phyloP scores from a whole-genome alignment of 2,888 invertebrate genomes.

The Eupithecia abbreviata region DNA sequence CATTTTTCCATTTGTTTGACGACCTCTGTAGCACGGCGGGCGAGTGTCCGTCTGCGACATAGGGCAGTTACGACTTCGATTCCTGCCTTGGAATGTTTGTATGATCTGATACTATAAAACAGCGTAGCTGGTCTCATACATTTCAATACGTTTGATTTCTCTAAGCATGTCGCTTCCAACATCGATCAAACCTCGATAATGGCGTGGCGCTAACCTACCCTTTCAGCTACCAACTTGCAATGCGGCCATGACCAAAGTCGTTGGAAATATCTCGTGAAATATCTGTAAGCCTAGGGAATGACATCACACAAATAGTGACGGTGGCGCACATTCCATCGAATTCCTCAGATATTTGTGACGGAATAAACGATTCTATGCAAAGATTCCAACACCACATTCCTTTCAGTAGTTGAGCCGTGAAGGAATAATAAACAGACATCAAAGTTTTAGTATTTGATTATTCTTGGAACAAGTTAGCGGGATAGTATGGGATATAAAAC shows the following conservation, averaged over 20 bases:
- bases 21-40: no score
- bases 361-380: neutral
- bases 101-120: no score
- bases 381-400: neutral
- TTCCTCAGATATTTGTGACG: neutral
- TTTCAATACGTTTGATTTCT: neutral
- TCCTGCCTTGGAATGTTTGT: no score
- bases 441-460: neutral
- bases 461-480: neutral
- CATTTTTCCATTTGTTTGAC: no score
- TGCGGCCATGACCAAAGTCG: neutral
- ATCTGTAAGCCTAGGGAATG: neutral
- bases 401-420: neutral
- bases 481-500: neutral
- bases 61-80: no score
- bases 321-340: neutral
- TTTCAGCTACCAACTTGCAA: no score
- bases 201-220: no score
- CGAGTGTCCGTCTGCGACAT: no score
- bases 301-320: neutral
- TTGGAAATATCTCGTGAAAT: neutral
- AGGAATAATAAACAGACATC: neutral
- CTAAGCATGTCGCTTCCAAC: neutral
- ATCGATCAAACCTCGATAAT: neutral
- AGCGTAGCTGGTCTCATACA: neutral